These are phyloP conservation scores for Phenganax stokvisi DNA, from an alignment of 92 coral and sea anemone species.

Conservation along the genomic window DNA sequence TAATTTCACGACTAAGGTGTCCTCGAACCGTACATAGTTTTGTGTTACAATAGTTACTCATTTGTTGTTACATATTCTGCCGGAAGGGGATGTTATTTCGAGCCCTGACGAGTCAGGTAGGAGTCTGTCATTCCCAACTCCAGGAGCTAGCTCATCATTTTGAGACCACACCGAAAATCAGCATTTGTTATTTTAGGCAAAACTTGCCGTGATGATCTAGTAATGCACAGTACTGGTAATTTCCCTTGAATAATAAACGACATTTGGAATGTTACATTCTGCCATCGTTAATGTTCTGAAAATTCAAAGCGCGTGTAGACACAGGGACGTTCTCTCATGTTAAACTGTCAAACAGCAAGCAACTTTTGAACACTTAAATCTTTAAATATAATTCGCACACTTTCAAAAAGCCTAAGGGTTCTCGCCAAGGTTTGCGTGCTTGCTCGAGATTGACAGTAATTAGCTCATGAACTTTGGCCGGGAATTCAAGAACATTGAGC, in stretches of 20 bases:
- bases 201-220: constrained; percentile 1
- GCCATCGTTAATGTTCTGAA: too few species aligned
- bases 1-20: not conserved
- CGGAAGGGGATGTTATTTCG: not conserved
- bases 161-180: constrained; percentile 30
- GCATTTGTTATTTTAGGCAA: constrained; percentile 29
- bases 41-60: not conserved
- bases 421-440: too few species aligned
- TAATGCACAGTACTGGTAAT: not conserved
- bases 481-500: too few species aligned
- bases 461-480: too few species aligned
- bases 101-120: constrained; percentile 9
- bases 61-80: not conserved
- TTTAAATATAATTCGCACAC: too few species aligned
- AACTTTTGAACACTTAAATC: too few species aligned
- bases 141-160: constrained; percentile 4
- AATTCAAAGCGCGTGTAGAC: too few species aligned
- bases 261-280: not conserved
- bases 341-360: too few species aligned
- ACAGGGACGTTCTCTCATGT: too few species aligned
- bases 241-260: not conserved
- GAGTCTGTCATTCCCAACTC: constrained; percentile 4
- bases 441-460: too few species aligned
- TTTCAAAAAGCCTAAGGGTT: too few species aligned
- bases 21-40: not conserved